phyloP scores from a whole-genome alignment of 2,113 vertebrate genomes.

The Strigops habroptila region DNA sequence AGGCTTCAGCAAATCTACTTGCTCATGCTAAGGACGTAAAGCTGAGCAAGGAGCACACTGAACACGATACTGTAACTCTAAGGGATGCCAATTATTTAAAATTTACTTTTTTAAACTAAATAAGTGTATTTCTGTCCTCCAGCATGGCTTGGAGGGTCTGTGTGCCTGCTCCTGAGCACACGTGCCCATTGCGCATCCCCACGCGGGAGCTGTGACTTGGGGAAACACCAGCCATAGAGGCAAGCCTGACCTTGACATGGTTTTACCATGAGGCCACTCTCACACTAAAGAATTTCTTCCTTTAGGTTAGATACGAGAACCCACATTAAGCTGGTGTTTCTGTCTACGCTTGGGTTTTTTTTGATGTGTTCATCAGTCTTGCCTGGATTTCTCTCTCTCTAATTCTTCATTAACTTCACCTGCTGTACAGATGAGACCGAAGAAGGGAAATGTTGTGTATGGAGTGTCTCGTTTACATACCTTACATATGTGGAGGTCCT shows the following conservation, averaged over 20 bases:
- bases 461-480: neutral
- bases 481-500: too few species aligned
- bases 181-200: neutral
- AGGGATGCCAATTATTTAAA: neutral
- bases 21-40: neutral
- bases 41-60: neutral
- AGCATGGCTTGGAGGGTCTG: neutral
- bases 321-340: neutral
- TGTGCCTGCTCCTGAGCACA: neutral
- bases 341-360: fast-evolving
- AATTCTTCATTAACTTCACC: neutral
- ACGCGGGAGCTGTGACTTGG: neutral
- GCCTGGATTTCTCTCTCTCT: neutral
- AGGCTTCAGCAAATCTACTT: neutral
- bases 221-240: neutral
- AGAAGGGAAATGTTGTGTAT: neutral
- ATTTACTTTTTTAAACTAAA: neutral
- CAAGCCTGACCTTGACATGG: neutral
- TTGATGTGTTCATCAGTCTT: neutral
- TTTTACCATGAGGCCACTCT: neutral
- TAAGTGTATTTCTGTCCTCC: neutral
- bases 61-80: neutral
- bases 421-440: neutral
- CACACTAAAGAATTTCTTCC: neutral
- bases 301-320: neutral